phyloP scores from a whole-genome alignment of 2,113 vertebrate genomes.

The Percina caprodes region DNA sequence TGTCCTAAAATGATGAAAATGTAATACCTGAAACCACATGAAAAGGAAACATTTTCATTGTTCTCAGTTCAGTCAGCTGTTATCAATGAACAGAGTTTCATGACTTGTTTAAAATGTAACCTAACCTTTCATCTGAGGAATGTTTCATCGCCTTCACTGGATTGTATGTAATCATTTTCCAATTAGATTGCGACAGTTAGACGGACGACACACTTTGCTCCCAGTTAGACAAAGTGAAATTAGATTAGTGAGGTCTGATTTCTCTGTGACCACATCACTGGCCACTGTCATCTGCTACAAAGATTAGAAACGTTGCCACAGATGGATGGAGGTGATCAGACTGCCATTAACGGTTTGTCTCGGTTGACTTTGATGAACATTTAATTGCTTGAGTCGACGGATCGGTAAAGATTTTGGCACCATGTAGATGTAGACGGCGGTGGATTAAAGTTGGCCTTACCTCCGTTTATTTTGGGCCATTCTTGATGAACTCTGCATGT shows the following conservation, averaged over 20 bases:
- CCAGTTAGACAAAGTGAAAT: conserved; percentile 34
- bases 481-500: conserved; percentile 37
- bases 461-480: background rate
- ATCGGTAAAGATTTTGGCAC: conserved; percentile 38
- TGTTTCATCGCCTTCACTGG: conserved; percentile 3
- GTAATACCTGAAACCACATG: background rate
- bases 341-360: conserved; percentile 10
- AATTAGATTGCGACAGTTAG: conserved; percentile 17
- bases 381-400: conserved; percentile 39
- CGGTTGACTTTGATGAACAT: conserved; percentile 25
- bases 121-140: background rate
- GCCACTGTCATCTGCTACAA: conserved; percentile 43
- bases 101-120: background rate
- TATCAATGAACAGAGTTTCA: background rate
- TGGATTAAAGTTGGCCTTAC: conserved; percentile 21
- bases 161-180: conserved; percentile 1
- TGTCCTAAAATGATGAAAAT: background rate
- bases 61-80: background rate
- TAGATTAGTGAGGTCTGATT: conserved; percentile 45
- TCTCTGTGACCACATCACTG: conserved; percentile 24
- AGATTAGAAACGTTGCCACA: conserved; percentile 38
- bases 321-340: conserved; percentile 39
- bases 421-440: conserved; percentile 10
- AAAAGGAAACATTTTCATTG: background rate
- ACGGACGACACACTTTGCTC: conserved; percentile 5